These are phyloP conservation scores for Pseudomugil tenellus DNA, from an alignment of 2,797 vertebrate species.

Conservation along the genomic window DNA sequence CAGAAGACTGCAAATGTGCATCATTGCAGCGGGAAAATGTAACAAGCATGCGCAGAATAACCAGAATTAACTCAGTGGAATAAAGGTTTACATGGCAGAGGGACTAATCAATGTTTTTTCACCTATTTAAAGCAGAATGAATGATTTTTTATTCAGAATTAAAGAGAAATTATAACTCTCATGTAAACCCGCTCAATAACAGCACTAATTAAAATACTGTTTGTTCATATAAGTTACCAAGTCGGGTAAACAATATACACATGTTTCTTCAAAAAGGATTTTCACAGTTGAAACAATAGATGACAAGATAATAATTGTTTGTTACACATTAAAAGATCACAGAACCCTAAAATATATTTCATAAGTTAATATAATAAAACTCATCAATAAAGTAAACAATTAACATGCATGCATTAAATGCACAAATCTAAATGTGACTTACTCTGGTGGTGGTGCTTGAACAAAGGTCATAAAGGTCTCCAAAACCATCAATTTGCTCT, in stretches of 20 bases:
- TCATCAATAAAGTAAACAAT: not conserved
- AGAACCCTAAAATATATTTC: not conserved
- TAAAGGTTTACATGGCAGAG: too few species aligned
- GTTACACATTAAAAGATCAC: not conserved
- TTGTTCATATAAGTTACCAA: not conserved
- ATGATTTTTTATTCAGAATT: too few species aligned
- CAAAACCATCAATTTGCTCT: conserved; percentile 32
- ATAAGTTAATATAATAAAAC: not conserved
- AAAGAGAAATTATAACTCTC: too few species aligned
- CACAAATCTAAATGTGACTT: conserved; percentile 6
- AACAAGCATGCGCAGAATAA: too few species aligned
- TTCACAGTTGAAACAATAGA: not conserved
- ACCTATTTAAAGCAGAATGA: too few species aligned
- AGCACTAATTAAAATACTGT: not conserved
- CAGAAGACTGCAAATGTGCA: too few species aligned
- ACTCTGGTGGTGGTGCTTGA: not conserved
- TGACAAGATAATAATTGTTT: not conserved
- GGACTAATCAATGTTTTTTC: too few species aligned
- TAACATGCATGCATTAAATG: not conserved
- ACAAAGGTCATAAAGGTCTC: conserved; percentile 53
- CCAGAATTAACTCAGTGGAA: too few species aligned
- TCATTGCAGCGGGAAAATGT: too few species aligned
- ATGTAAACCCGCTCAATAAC: too few species aligned
- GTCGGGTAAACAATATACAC: conserved; percentile 1
- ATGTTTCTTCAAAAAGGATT: not conserved